Base-by-base conservation (phyloP, 2,888 invertebrate species). In the Anthoptus insignis region DNA sequence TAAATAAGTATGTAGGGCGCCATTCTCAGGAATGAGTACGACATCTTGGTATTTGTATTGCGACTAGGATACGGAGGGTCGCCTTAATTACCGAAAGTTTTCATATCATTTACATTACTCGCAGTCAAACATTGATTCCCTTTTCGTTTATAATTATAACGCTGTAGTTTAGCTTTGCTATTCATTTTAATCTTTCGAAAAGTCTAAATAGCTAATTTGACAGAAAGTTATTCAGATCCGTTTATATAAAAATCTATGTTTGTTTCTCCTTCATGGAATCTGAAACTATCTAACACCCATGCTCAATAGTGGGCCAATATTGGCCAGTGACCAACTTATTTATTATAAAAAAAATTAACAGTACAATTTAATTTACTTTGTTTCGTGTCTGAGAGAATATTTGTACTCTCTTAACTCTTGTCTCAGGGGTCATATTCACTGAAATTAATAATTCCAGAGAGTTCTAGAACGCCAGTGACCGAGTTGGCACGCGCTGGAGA, bases 1-100 rank as follows among this genome's bases (percentile, higher is more conserved):
- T 75, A 76, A 76, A 76, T 74, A 76, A 66, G 70, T 65, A 67
- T 70, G 69, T 74, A 73, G 73, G 66, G 69, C 68, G 72, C 64
- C 75, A 73, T 73, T 75, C 66, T 66, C 70, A 61, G 72, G 69
- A 68, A 70, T 69, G 69, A 70, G 70, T 67, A 60, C 59, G 22
- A 67, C 67, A 69, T 71, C 70, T 67, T 59, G 67, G 70, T 73
- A 71, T 72, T 74, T 71, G 70, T 70, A 64, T 70, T 70, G 57
- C 67, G 45, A 32, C 22, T 37, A 56, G 16, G 54, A 34, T n/a
- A n/a, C 37, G 19, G 32, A 42, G 61, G 47, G 61, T 63, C 37
- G 61, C 14, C 34, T 61, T 54, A 61, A 61, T 61, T 61, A 61
- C 53, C 53, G 22, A 53, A 47, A 52, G 60, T 61, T 61, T 61